Base-by-base conservation (phyloP, 2,797 vertebrate genomes). In the Sardinella longiceps region DNA sequence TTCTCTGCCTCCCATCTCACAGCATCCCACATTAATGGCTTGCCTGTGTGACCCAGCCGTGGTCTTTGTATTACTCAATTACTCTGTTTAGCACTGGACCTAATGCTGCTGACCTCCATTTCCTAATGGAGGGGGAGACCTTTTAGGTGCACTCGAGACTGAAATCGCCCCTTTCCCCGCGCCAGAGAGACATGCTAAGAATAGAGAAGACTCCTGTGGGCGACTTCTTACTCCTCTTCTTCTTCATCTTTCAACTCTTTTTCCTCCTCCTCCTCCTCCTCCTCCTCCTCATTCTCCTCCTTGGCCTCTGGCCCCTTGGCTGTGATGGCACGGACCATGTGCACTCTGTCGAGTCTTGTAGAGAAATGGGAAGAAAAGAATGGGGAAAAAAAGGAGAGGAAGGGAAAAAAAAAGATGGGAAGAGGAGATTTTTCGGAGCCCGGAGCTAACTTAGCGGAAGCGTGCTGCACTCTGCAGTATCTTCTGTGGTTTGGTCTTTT, bases 91-190 rank as follows among this genome's bases (percentile, higher is more conserved):
- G 89, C 90, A 30, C 81, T 80, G 51, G 86, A 92, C 90, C 87
- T 93, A 90, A 93, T 92, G 91, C 91, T 85, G 86, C 92, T 90
- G 93, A 93, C 94, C 94, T 93, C 89, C 88, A 88, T 92, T 90
- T 91, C 90, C 86, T 91, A 93, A 92, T 93, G 90, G 90, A 90
- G 85, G 84, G 84, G 84, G 85, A 88, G 85, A 91, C 91, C 91
- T 94, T 94, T 89, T 86, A 86, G 83, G 45, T 84, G 85, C 82
- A 87, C 84, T 33, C 25, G 83, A 86, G 48, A 82, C 87, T 82
- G 81, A 88, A 88, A 84, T 85, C 74, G 15, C 56, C 33, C 70
- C 70, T 77, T 84, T 86, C 43, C 74, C 56, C 43, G 81, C 70
- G 33, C 70, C 70, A 43, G 37, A 43, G 37, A 77, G 70, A 77